These are phyloP conservation scores for Lobophora halterata DNA, from an alignment of 2,888 invertebrate species.

Conservation along the genomic window DNA sequence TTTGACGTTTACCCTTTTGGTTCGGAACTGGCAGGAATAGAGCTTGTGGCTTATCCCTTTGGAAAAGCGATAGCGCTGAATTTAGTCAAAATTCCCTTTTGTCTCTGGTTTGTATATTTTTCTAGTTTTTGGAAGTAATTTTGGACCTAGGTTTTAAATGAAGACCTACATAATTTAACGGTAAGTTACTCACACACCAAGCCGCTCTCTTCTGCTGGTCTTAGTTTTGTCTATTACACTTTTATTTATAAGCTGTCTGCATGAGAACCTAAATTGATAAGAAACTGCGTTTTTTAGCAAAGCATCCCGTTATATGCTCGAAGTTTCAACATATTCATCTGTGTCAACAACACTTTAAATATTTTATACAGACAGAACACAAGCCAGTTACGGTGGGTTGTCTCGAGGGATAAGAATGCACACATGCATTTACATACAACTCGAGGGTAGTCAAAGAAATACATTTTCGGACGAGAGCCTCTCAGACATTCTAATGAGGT, in stretches of 20 bases:
- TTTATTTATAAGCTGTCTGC: too few relatives aligned
- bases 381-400: conserved; percentile 22
- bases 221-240: too few relatives aligned
- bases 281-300: too few relatives aligned
- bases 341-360: conserved; percentile 19
- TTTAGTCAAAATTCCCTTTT: neutral
- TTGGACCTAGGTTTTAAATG: too few relatives aligned
- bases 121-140: neutral
- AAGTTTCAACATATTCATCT: conserved; percentile 4
- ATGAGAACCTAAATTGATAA: too few relatives aligned
- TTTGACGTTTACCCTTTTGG: conserved; percentile 27
- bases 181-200: too few relatives aligned
- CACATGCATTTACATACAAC: conserved; percentile 52
- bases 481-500: conserved; percentile 69
- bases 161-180: too few relatives aligned
- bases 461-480: conserved; percentile 53
- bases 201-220: too few relatives aligned
- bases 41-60: conserved; percentile 7
- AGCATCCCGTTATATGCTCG: too few relatives aligned
- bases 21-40: conserved; percentile 10
- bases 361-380: conserved; percentile 26
- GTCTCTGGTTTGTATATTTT: neutral
- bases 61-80: conserved; percentile 7
- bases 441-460: conserved; percentile 53
- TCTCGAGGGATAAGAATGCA: conserved; percentile 39